Percentiles rank a stretch among this genome's conserved stretches.
phyloP scores from a whole-genome alignment of 2,797 vertebrate species.

The Garrulus glandarius region DNA sequence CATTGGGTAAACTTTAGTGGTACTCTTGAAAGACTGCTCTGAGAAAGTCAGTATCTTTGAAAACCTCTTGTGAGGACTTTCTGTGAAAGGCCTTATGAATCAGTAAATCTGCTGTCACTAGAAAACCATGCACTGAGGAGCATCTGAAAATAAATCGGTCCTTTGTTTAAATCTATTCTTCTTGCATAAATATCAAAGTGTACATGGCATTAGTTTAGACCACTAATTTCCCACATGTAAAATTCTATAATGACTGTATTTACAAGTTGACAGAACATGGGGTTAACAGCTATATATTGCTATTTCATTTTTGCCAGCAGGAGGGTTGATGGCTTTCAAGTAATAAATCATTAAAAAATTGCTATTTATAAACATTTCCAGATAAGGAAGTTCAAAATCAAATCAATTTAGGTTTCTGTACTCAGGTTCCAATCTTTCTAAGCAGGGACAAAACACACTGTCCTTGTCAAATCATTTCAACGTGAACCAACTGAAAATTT shows the following conservation, averaged over 20 bases:
- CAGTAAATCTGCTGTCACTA: background rate
- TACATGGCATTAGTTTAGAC: background rate
- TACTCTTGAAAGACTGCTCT: background rate
- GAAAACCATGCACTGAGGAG: background rate
- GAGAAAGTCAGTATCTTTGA: background rate
- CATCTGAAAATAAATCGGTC: background rate
- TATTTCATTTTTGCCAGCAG: constrained; percentile 74
- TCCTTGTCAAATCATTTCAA: constrained; percentile 78
- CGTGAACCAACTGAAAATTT: constrained; percentile 78
- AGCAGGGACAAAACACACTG: constrained; percentile 66
- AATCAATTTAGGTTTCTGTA: constrained; percentile 84
- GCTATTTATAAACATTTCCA: constrained; percentile 82
- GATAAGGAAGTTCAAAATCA: constrained; percentile 86
- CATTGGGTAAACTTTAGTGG: background rate
- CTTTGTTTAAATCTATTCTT: background rate
- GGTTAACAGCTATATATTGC: constrained; percentile 61
- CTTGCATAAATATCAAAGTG: background rate
- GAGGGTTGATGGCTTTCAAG: constrained; percentile 81
- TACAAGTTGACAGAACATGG: constrained; percentile 59
- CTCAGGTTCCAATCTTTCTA: constrained; percentile 74
- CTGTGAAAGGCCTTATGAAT: background rate
- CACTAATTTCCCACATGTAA: background rate
- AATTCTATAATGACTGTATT: constrained; percentile 24
- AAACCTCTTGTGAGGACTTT: background rate
- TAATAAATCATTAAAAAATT: constrained; percentile 88